Evolutionary conservation across 2,113 vertebrate genomes (phyloP).

Genomic region (Semicossyphus pulcher): DNA sequence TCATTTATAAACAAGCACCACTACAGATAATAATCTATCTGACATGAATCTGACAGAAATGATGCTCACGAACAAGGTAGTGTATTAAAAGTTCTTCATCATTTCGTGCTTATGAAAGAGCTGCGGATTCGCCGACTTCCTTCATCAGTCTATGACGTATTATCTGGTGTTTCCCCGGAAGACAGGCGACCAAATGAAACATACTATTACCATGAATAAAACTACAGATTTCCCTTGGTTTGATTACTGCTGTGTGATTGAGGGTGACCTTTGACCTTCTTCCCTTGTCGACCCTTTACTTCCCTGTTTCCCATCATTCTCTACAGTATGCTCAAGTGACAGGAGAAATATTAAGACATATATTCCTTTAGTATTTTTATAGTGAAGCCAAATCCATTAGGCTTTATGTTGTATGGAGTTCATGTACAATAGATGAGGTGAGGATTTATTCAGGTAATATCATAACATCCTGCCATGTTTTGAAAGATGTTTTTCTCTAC

Average conservation of each 20-base stretch:
- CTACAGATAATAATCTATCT: no score
- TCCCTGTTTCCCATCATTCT: conserved; percentile 9
- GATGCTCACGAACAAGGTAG: not conserved
- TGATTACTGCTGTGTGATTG: not conserved
- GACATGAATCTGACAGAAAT: not conserved
- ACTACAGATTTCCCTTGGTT: no score
- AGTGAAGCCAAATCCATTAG: not conserved
- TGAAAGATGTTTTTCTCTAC: conserved; percentile 13
- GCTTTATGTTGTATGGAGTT: not conserved
- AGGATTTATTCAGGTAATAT: conserved; percentile 4
- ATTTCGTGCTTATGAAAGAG: no score
- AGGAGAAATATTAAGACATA: not conserved
- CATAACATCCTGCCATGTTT: conserved; percentile 18
- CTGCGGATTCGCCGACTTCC: no score
- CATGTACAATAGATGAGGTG: not conserved
- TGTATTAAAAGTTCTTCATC: not conserved
- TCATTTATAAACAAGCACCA: not conserved
- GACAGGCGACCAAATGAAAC: no score
- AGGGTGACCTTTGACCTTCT: conserved; percentile 32
- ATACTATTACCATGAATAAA: no score
- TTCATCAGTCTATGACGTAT: no score
- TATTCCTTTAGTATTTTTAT: not conserved
- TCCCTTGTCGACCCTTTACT: not conserved
- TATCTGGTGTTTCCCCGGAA: no score
- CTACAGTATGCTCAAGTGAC: not conserved